These are phyloP conservation scores for Hyles vespertilio DNA, from an alignment of 1,140 invertebrate genomes.

Conservation along the genomic window DNA sequence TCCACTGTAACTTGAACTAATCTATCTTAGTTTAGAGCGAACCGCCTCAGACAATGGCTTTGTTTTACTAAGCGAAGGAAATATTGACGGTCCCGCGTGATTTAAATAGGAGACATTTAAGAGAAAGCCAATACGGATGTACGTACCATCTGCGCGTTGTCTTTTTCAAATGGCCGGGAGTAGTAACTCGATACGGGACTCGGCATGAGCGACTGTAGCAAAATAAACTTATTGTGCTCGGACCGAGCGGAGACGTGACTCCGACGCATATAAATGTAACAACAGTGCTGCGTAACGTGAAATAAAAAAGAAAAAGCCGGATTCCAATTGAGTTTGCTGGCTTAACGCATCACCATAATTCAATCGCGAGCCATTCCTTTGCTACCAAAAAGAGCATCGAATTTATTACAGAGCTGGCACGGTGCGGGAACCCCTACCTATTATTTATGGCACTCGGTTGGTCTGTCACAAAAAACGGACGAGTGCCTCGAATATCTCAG, in stretches of 20 bases:
- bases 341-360: conserved; percentile 74
- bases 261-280: conserved; percentile 46
- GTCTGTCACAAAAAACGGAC: conserved; percentile 73
- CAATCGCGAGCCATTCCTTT: conserved; percentile 61
- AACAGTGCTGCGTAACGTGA: conserved; percentile 48
- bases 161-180: conserved; percentile 64
- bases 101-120: conserved; percentile 72
- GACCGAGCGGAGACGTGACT: conserved; percentile 46
- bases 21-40: conserved; percentile 60
- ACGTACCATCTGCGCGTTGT: conserved; percentile 60
- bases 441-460: conserved; percentile 74
- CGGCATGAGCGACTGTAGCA: conserved; percentile 53
- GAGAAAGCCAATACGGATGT: conserved; percentile 68
- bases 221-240: conserved; percentile 53
- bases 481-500: conserved; percentile 70
- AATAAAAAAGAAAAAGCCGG: conserved; percentile 61
- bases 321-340: conserved; percentile 59
- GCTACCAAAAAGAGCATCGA: conserved; percentile 72
- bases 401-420: conserved; percentile 70
- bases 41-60: conserved; percentile 43
- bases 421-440: conserved; percentile 67
- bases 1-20: conserved; percentile 36
- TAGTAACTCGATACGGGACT: conserved; percentile 59
- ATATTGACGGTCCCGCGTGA: conserved; percentile 64
- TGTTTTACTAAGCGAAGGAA: conserved; percentile 56